Percentiles rank a stretch among this genome's conserved stretches.
These are phyloP conservation scores for Hartigia nigra DNA, from an alignment of 2,888 invertebrate species.

Conservation along the genomic window DNA sequence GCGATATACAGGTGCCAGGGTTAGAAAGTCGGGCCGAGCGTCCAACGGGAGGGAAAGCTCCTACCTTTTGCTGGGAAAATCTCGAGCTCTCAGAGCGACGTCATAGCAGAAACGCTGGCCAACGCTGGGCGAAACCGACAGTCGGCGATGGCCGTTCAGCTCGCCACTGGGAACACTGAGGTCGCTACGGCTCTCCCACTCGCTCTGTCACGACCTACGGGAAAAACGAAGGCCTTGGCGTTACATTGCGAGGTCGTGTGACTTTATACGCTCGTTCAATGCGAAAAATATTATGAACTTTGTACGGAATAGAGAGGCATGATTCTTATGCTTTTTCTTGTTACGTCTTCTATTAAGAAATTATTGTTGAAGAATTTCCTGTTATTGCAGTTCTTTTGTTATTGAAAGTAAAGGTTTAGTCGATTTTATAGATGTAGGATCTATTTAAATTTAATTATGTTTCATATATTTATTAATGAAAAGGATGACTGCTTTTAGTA, in stretches of 20 bases:
- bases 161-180: constrained; percentile 50
- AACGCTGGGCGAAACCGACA: constrained; percentile 36
- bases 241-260: not conserved
- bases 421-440: not conserved
- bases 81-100: constrained; percentile 52
- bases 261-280: not conserved
- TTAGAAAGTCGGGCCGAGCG: constrained; percentile 15
- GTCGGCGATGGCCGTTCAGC: constrained; percentile 49
- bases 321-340: not conserved
- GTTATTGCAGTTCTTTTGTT: not conserved
- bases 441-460: not conserved
- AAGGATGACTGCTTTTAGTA: not conserved
- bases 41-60: constrained; percentile 45
- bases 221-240: not conserved
- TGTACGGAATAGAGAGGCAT: not conserved
- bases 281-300: not conserved
- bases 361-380: not conserved
- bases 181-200: constrained; percentile 51
- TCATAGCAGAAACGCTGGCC: constrained; percentile 44
- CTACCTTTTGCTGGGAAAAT: constrained; percentile 45
- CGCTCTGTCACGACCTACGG: constrained; percentile 35
- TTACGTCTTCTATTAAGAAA: not conserved
- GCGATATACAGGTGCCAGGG: constrained; percentile 5
- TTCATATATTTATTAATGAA: too few species aligned
- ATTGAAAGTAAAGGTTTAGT: not conserved